These are phyloP conservation scores for Yponomeuta sedellus DNA, from an alignment of 2,888 invertebrate species.

Conservation along the genomic window DNA sequence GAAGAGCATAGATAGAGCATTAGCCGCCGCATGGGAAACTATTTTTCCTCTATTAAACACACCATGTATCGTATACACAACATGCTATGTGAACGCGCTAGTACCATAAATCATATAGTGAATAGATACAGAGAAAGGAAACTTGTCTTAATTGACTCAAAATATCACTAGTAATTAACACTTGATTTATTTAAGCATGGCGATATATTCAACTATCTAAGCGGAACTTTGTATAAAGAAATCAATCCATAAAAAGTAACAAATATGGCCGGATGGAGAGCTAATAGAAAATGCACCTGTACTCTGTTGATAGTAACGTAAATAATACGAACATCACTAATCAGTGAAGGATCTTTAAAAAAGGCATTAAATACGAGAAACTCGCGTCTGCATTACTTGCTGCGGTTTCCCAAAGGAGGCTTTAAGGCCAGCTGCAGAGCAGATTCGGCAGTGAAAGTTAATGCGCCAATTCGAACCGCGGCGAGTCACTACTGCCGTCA, in stretches of 20 bases:
- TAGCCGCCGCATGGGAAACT: conserved; percentile 15
- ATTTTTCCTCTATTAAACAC: conserved; percentile 8
- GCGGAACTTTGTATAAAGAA: neutral
- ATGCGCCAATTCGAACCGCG: conserved; percentile 42
- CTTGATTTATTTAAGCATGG: too few relatives aligned
- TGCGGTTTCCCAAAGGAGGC: conserved; percentile 1
- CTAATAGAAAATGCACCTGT: neutral
- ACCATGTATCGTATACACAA: neutral
- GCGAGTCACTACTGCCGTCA: conserved; percentile 38
- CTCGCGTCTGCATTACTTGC: neutral
- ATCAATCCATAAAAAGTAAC: neutral
- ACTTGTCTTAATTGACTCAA: neutral
- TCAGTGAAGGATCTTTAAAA: neutral
- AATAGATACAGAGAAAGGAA: neutral
- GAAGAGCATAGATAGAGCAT: conserved; percentile 6
- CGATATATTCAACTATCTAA: too few relatives aligned
- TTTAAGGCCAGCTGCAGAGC: conserved; percentile 1
- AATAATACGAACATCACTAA: neutral
- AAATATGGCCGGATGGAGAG: neutral
- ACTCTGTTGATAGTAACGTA: neutral
- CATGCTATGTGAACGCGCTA: conserved; percentile 1
- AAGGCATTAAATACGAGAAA: neutral
- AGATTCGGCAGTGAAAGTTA: conserved; percentile 58
- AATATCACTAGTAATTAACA: neutral
- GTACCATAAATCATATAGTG: conserved; percentile 4